These are phyloP conservation scores for Aethes cnicana DNA, from an alignment of 2,888 invertebrate genomes.

Conservation along the genomic window DNA sequence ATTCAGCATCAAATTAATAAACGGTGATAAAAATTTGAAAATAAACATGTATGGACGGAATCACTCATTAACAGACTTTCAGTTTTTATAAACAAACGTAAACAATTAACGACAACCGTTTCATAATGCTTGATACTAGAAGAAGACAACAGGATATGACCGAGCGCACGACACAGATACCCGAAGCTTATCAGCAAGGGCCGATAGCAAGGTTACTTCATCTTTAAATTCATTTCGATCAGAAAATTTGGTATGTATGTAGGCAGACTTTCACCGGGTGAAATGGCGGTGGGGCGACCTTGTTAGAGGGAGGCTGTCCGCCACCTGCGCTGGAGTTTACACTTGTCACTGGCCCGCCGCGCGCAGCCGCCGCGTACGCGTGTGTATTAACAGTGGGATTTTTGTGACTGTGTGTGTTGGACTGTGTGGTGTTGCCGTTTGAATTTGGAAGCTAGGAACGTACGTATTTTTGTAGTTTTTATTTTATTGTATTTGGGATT, in stretches of 20 bases:
- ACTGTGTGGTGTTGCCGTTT: slow-evolving; percentile 27
- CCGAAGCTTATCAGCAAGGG: slow-evolving; percentile 7
- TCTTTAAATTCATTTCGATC: slow-evolving; percentile 64
- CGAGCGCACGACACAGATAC: too few species aligned
- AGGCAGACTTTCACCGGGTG: slow-evolving; percentile 81
- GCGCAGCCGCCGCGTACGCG: slow-evolving; percentile 68
- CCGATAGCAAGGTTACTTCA: slow-evolving; percentile 19
- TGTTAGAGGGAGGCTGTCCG: slow-evolving; percentile 76
- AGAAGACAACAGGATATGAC: too few species aligned
- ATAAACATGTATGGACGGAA: too few species aligned
- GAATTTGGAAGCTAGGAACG: slow-evolving; percentile 25
- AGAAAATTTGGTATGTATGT: slow-evolving; percentile 81
- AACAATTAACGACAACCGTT: too few species aligned
- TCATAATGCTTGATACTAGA: too few species aligned
- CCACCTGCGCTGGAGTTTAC: slow-evolving; percentile 69
- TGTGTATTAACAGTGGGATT: slow-evolving; percentile 40
- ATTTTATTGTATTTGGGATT: neutral
- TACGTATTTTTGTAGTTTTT: slow-evolving; percentile 18
- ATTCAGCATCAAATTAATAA: too few species aligned
- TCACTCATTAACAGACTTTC: too few species aligned
- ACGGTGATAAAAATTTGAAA: too few species aligned
- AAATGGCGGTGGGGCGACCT: slow-evolving; percentile 72
- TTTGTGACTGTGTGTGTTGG: slow-evolving; percentile 32
- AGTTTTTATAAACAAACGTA: too few species aligned
- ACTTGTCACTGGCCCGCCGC: slow-evolving; percentile 72